A percentile compares a stretch with the other conserved stretches of the same genome.
phyloP scores from a whole-genome alignment of 2,888 invertebrate species.

The Biston stratarius region DNA sequence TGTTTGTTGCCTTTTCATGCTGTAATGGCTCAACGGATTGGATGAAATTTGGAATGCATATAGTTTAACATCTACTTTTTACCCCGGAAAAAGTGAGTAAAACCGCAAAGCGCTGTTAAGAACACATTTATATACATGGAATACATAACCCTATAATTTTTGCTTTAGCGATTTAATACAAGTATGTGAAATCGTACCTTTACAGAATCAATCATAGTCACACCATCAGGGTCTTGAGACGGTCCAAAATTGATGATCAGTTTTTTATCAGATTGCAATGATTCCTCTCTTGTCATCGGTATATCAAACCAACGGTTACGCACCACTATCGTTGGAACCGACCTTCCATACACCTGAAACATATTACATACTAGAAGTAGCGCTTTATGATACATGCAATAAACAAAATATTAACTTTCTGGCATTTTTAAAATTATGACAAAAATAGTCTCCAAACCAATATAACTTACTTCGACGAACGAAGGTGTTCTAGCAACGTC shows the following conservation, averaged over 20 bases:
- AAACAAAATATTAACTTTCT: too few relatives aligned
- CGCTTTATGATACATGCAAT: too few relatives aligned
- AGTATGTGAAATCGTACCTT: constrained; percentile 86
- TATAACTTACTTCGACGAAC: constrained; percentile 87
- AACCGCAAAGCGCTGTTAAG: too few relatives aligned
- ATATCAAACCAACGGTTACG: constrained; percentile 98
- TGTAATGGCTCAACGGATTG: too few relatives aligned
- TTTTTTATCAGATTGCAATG: constrained; percentile 96
- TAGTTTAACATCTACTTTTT: too few relatives aligned
- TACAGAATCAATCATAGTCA: constrained; percentile 97
- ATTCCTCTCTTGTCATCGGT: constrained; percentile 97
- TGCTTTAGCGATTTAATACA: too few relatives aligned
- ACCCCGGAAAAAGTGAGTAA: too few relatives aligned
- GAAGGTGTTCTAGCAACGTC: constrained; percentile 92
- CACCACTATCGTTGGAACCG: constrained; percentile 89
- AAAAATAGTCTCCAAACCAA: not conserved
- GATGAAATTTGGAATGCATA: too few relatives aligned
- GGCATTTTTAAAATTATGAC: not conserved
- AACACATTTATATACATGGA: too few relatives aligned
- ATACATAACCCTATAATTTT: too few relatives aligned
- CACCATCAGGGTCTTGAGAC: constrained; percentile 94
- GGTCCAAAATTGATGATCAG: constrained; percentile 93
- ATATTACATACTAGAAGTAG: not conserved
- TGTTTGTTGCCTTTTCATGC: too few relatives aligned
- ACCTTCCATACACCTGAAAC: constrained; percentile 89